Base-by-base conservation (phyloP, 2,113 vertebrate species). In the Micronycteris hirsuta region DNA sequence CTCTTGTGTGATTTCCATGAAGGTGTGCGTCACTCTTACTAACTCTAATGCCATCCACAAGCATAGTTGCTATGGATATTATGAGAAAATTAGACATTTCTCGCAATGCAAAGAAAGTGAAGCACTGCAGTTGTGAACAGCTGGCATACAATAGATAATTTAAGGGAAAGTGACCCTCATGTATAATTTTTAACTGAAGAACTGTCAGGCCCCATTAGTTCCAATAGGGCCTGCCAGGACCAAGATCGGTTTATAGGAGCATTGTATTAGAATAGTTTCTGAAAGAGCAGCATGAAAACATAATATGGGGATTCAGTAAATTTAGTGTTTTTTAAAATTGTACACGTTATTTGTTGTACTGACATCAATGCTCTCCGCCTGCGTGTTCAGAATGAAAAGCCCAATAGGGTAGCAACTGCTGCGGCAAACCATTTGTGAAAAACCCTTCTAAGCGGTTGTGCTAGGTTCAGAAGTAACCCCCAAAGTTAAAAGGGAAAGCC, bases 151-250 rank as follows among this genome's bases (percentile, higher is more conserved):
- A 98, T 98, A 98, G 98, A 98, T 98, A 98, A 98, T 99, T 98
- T 98, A 98, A 98, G 97, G 98, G 98, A 99, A 99, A 99, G 98
- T 98, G 98, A 98, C 98, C 99, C 98, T 98, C 97, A 99, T 98
- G 98, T 98, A 97, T 98, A 98, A 98, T 99, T 99, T 99, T 99
- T 98, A 98, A 99, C 98, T 98, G 98, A 98, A 98, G 98, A 98
- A 98, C 98, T 99, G 98, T 99, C 98, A 99, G 98, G 98, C 98
- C 95, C 98, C 98, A 99, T 99, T 99, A 99, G 98, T 98, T 99
- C 98, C 98, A 98, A 98, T 96, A 98, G 98, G 98, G 97, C 96
- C 97, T 98, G 97, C 97, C 98, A 98, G 96, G 95, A 92, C 86
- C 0, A 90, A 98, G 97, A 97, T 97, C 61, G 76, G 97, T 98